phyloP scores from a whole-genome alignment of 2,113 vertebrate species.

The Leptosomus discolor region DNA sequence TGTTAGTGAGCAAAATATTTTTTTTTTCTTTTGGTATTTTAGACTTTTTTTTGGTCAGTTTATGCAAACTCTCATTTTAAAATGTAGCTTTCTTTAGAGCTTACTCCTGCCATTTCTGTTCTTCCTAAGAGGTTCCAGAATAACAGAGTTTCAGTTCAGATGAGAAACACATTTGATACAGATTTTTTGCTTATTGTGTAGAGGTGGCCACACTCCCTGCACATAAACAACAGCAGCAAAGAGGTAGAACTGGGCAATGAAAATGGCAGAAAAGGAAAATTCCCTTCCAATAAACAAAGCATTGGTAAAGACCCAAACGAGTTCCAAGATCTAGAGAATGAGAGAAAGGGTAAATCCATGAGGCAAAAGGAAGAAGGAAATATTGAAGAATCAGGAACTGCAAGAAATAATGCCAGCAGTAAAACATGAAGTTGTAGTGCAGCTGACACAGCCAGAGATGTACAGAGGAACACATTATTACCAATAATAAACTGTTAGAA shows the following conservation, averaged over 20 bases:
- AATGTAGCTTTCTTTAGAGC: background rate
- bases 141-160: background rate
- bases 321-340: background rate
- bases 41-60: background rate
- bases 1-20: background rate
- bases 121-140: background rate
- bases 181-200: background rate
- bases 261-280: background rate
- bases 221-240: background rate
- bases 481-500: background rate
- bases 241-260: background rate
- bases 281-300: background rate
- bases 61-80: background rate
- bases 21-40: background rate
- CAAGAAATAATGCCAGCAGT: background rate
- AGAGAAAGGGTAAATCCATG: background rate
- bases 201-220: background rate
- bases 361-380: background rate
- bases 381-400: background rate
- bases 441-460: background rate
- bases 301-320: background rate
- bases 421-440: background rate
- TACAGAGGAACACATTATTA: background rate
- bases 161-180: background rate
- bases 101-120: background rate